A percentile compares a stretch with the other conserved stretches of the same genome.
phyloP scores from a whole-genome alignment of 2,888 invertebrate genomes.

The Mechanitis messenoides region DNA sequence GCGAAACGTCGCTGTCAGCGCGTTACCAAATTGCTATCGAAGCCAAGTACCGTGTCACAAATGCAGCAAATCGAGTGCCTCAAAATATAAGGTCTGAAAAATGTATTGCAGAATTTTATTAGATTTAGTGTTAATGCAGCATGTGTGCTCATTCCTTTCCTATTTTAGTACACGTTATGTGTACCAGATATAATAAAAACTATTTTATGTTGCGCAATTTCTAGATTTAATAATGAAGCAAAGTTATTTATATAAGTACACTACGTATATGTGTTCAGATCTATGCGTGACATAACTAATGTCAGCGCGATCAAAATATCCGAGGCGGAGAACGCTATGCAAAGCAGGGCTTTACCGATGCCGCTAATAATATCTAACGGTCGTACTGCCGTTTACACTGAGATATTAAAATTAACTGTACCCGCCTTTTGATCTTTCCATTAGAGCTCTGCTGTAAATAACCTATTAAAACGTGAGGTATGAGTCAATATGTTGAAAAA shows the following conservation, averaged over 20 bases:
- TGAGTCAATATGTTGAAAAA: slow-evolving; percentile 52
- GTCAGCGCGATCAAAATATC: slow-evolving; percentile 64
- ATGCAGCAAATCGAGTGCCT: slow-evolving; percentile 12
- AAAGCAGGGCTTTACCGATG: slow-evolving; percentile 55
- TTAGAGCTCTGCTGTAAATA: slow-evolving; percentile 70
- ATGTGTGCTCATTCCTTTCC: too few species aligned
- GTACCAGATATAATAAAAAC: too few species aligned
- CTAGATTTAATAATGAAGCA: too few species aligned
- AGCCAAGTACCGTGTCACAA: slow-evolving; percentile 17
- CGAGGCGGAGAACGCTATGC: slow-evolving; percentile 46
- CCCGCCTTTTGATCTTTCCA: slow-evolving; percentile 74
- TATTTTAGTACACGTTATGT: too few species aligned
- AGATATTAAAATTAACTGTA: slow-evolving; percentile 75
- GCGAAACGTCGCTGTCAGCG: slow-evolving; percentile 27
- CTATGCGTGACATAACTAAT: slow-evolving; percentile 63
- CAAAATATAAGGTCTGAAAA: slow-evolving; percentile 3
- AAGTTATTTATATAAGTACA: too few species aligned
- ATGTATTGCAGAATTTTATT: slow-evolving; percentile 9
- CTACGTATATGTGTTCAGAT: slow-evolving; percentile 18
- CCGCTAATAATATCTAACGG: slow-evolving; percentile 73
- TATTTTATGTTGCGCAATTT: too few species aligned
- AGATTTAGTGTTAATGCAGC: not conserved
- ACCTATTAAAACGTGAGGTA: slow-evolving; percentile 60
- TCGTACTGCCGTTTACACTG: slow-evolving; percentile 61
- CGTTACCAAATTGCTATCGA: slow-evolving; percentile 25